These are phyloP conservation scores for Spondyliosoma cantharus DNA, from an alignment of 2,797 vertebrate species.

Conservation along the genomic window DNA sequence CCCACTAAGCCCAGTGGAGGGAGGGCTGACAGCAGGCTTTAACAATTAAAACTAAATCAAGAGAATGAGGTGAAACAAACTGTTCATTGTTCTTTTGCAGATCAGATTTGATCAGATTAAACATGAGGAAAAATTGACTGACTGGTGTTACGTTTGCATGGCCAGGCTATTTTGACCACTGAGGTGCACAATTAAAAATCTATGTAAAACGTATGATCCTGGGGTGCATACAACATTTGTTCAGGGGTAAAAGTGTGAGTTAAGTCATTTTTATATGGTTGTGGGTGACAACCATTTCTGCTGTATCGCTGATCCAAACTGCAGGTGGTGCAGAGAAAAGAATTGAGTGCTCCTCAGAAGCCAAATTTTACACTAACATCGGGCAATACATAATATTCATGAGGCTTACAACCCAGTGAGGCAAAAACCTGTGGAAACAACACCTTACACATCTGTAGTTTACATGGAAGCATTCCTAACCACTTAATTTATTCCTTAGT, in stretches of 20 bases:
- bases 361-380: neutral
- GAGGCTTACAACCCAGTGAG: conserved; percentile 1
- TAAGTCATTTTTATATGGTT: too few species aligned
- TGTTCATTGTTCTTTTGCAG: neutral
- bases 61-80: conserved; percentile 19
- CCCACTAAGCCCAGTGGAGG: conserved; percentile 28
- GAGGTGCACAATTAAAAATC: neutral
- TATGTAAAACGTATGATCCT: neutral
- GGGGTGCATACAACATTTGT: neutral
- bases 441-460: neutral
- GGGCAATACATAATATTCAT: neutral
- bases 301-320: too few species aligned
- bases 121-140: neutral
- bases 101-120: neutral
- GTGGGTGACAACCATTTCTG: too few species aligned
- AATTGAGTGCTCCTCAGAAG: neutral
- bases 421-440: neutral
- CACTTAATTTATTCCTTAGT: neutral
- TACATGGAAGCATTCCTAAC: neutral
- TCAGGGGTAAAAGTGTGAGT: neutral
- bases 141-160: neutral
- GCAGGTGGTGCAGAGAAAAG: too few species aligned
- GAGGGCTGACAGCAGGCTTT: conserved; percentile 24
- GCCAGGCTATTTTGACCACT: neutral
- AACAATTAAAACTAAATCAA: conserved; percentile 43